Conservation (phyloP, 2,797 vertebrate genomes). For the Chrysolophus pictus region DNA sequence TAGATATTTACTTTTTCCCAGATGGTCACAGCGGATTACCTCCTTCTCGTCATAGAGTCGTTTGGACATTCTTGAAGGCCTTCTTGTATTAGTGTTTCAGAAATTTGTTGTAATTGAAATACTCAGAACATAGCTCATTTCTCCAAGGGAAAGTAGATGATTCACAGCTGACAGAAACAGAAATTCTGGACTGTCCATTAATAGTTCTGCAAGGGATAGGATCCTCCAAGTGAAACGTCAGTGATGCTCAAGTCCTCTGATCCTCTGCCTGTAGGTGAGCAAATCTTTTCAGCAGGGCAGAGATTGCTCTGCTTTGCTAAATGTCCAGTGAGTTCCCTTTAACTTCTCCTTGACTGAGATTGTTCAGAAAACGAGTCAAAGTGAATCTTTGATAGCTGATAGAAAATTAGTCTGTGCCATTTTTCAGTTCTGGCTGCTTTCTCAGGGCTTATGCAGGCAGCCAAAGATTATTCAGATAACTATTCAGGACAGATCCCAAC, state of each 20-base stretch:
- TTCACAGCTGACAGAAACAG: not conserved
- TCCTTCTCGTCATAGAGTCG: not conserved
- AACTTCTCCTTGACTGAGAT: not conserved
- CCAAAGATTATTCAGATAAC: not conserved
- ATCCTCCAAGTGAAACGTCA: not conserved
- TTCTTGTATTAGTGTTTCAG: not conserved
- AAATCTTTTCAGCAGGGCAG: not conserved
- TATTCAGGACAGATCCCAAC: not conserved
- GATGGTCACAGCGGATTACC: not conserved
- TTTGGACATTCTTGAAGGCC: not conserved
- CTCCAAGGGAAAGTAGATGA: not conserved
- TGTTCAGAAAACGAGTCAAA: not conserved
- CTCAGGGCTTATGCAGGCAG: not conserved
- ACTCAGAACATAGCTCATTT: not conserved
- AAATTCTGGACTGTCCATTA: not conserved
- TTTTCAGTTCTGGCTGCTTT: not conserved
- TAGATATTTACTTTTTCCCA: not conserved
- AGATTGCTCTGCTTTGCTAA: not conserved
- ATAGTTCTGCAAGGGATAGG: not conserved
- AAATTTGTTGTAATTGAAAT: not conserved
- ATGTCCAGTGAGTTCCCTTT: not conserved
- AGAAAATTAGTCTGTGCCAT: not conserved
- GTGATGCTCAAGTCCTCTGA: fast-evolving
- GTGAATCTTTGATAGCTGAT: not conserved
- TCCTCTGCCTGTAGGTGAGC: not conserved